phyloP scores from a whole-genome alignment of 2,888 invertebrate species.

The Synergus umbraculus region DNA sequence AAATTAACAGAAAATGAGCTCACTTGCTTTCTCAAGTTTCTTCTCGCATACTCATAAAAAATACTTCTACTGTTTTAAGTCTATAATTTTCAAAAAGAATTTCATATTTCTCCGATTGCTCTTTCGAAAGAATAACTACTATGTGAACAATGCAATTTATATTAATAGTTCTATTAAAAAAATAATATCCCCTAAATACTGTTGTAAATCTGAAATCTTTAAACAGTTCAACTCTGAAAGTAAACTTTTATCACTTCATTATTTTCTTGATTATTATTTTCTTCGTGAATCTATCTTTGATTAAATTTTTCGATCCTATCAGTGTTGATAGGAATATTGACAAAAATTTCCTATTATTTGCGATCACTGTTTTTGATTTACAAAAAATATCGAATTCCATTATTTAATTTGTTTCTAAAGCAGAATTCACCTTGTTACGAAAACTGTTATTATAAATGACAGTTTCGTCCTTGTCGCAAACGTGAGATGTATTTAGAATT shows the following conservation, averaged over 20 bases:
- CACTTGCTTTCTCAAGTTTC: slow-evolving; percentile 14
- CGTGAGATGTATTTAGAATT: background rate
- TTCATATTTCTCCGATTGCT: background rate
- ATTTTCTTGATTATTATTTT: background rate
- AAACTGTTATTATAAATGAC: background rate
- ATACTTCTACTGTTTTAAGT: slow-evolving; percentile 1
- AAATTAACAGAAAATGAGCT: slow-evolving; percentile 12
- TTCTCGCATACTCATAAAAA: background rate
- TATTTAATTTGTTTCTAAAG: background rate
- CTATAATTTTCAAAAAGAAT: slow-evolving; percentile 11
- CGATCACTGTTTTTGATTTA: background rate
- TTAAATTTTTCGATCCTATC: background rate
- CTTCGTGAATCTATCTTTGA: background rate
- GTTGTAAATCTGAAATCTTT: background rate
- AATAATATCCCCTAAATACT: background rate
- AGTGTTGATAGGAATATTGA: background rate
- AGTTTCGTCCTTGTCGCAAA: background rate
- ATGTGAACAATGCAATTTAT: background rate
- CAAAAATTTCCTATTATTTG: background rate
- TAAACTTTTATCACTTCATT: background rate
- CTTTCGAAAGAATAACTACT: background rate
- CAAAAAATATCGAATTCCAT: background rate
- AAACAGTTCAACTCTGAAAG: background rate
- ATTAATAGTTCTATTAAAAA: background rate
- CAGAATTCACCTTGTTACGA: background rate